Evolutionary conservation across 2,113 vertebrate genomes (phyloP), one percentile per base, ranked within the genome.

Genomic region (Bujurquina vittata): DNA sequence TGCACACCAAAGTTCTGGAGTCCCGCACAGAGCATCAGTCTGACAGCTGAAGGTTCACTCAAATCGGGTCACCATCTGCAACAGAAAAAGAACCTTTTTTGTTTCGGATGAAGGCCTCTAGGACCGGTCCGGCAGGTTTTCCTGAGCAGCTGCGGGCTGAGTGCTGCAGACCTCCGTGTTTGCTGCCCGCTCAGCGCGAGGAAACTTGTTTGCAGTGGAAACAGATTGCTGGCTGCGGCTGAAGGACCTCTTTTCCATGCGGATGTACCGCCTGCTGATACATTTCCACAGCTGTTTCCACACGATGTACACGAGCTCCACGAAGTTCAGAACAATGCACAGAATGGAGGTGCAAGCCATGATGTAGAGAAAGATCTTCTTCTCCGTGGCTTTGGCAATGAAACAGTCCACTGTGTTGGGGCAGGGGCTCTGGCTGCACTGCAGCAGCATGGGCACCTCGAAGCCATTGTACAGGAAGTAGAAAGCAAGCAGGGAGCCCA

Each of bases 381-480:
- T 99, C 93, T 98, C 97, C 0, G 96, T 98, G 49, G 97, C 93
- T 85, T 93, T 97, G 83, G 95, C 93, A 61, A 97, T 93, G 43
- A 94, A 97, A 81, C 97, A 98, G 87, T 98, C 96, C 59, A 97
- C 97, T 0, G 84, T 94, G 86, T 93, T 96, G 65, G 97, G 97
- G 43, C 97, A 99, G 14, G 97, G 97, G 14, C 85, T 94, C 80
- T 95, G 11, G 29, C 91, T 92, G 83, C 97, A 97, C 81, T 92
- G 96, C 37, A 97, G 81, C 52, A 97, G 84, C 1, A 9, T 86
- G 8, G 97, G 96, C 17, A 97, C 93, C 5, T 89, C 37, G 22
- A 98, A 98, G 76, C 97, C 97, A 0, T 93, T 89, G 75, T 97
- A 98, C 15, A 98, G 31, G 29, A 95, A 96, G 85, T 97, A 96